phyloP scores from a whole-genome alignment of 2,888 invertebrate species.

The Heliconius ismenius region DNA sequence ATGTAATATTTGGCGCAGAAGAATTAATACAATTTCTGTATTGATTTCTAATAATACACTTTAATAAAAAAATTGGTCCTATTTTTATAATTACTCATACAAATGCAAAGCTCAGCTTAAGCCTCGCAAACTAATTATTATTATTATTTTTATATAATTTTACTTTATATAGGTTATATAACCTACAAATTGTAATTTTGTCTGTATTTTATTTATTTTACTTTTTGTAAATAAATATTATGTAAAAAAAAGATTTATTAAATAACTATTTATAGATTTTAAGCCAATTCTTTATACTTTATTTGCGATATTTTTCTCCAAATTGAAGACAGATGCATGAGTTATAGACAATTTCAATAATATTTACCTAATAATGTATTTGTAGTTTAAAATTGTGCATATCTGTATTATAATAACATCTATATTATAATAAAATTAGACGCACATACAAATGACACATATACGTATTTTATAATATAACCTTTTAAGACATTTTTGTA shows the following conservation, averaged over 20 bases:
- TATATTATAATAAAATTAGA: neutral
- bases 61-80: too few relatives aligned
- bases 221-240: conserved; percentile 7
- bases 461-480: neutral
- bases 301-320: neutral
- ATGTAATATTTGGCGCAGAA: too few relatives aligned
- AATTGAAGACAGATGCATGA: neutral
- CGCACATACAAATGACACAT: neutral
- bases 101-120: too few relatives aligned
- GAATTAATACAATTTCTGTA: too few relatives aligned
- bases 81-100: too few relatives aligned
- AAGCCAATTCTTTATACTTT: neutral
- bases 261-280: neutral
- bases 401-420: neutral
- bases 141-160: neutral
- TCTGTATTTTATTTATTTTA: neutral
- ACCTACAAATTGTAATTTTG: conserved; percentile 1
- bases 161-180: neutral
- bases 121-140: too few relatives aligned
- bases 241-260: conserved; percentile 1
- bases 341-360: neutral
- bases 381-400: neutral
- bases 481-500: neutral
- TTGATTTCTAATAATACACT: too few relatives aligned
- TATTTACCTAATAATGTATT: neutral